Evolutionary conservation across 2,888 invertebrate genomes (phyloP).

Genomic region (Mesopsocus fuscifrons): DNA sequence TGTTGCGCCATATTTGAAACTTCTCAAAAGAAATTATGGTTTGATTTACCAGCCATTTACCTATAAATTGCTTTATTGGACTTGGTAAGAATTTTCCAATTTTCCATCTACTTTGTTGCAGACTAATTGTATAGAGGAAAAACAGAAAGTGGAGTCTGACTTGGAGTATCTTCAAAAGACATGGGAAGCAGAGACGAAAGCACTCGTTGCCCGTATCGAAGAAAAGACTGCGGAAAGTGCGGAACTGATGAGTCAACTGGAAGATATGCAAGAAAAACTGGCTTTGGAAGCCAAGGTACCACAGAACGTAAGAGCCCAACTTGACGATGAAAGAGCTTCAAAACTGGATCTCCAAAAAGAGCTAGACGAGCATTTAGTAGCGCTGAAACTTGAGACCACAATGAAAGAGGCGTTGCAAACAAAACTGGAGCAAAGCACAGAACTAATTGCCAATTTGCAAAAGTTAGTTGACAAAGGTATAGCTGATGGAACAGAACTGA

Average conservation of each 20-base stretch:
- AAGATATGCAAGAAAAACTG: not conserved
- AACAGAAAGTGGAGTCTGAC: not conserved
- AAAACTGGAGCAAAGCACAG: not conserved
- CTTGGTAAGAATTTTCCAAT: too few species aligned
- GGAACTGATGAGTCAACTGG: not conserved
- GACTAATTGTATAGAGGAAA: too few species aligned
- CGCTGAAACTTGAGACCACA: not conserved
- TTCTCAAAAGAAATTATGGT: too few species aligned
- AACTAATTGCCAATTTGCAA: not conserved
- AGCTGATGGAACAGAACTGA: not conserved
- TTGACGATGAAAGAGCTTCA: too few species aligned
- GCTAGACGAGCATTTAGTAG: too few species aligned
- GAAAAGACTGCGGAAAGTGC: not conserved
- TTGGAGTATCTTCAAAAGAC: not conserved
- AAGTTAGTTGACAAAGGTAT: not conserved
- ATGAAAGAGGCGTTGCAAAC: not conserved
- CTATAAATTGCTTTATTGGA: too few species aligned
- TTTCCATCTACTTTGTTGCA: too few species aligned
- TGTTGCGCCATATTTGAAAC: too few species aligned
- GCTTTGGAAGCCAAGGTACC: constrained; percentile 3
- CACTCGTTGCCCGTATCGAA: not conserved
- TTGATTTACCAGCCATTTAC: too few species aligned
- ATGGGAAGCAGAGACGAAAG: not conserved
- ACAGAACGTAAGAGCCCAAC: too few species aligned
- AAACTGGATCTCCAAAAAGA: too few species aligned